Conservation (phyloP, 2,797 vertebrate genomes). For the Sebastes flavidus region DNA sequence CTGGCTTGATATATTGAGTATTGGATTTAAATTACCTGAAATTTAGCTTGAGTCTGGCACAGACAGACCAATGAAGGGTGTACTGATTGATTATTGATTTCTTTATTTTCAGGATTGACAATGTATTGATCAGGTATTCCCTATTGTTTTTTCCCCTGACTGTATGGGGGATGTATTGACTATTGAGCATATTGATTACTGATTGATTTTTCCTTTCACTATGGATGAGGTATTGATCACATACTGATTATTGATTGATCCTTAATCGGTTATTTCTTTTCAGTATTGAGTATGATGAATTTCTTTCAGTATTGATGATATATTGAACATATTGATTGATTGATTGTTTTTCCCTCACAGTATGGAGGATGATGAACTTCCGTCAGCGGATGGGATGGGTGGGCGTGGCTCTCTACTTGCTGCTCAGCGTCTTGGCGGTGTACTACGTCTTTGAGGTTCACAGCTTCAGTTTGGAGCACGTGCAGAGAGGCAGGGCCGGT, state of each 20-base stretch:
- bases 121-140: neutral
- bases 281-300: neutral
- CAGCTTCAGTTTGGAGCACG: constrained; percentile 89
- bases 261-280: too few species aligned
- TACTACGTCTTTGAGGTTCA: constrained; percentile 96
- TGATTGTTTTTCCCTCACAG: constrained; percentile 59
- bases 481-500: constrained; percentile 78
- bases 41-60: neutral
- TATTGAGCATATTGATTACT: neutral
- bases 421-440: constrained; percentile 87
- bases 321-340: neutral
- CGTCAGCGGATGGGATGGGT: constrained; percentile 98
- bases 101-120: neutral
- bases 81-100: neutral
- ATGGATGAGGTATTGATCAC: neutral
- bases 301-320: neutral
- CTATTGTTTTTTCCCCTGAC: neutral
- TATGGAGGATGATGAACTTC: constrained; percentile 99
- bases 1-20: too few species aligned
- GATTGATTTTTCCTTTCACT: neutral
- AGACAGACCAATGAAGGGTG: neutral
- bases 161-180: neutral
- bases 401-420: constrained; percentile 89
- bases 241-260: neutral
- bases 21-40: too few species aligned